Conservation (phyloP, 2,888 invertebrate genomes). For the Tipula lateralis region DNA sequence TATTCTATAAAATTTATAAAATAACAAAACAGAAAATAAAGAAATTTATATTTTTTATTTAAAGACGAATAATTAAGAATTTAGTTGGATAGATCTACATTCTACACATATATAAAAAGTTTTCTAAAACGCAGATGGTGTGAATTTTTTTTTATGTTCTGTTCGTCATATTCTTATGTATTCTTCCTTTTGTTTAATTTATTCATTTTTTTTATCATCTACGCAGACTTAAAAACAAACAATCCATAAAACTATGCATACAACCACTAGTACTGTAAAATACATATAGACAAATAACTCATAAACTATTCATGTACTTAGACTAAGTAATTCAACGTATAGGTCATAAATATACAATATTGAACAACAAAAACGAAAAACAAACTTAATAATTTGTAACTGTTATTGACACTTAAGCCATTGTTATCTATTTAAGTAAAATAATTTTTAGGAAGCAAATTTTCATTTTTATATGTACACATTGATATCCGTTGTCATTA, state of each 20-base stretch:
- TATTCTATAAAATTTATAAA: background rate
- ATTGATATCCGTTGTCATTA: background rate
- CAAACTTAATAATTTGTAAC: background rate
- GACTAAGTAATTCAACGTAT: background rate
- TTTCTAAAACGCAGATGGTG: background rate
- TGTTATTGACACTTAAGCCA: background rate
- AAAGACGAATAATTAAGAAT: background rate
- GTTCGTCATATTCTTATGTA: background rate
- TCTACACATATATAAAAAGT: background rate
- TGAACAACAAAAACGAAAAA: background rate
- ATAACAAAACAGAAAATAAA: background rate
- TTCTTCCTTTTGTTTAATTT: background rate
- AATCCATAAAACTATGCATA: background rate
- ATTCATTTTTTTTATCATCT: background rate
- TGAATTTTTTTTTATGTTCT: background rate
- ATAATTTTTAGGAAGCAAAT: background rate
- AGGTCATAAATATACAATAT: background rate
- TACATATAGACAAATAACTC: background rate
- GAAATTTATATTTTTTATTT: background rate
- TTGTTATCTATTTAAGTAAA: constrained; percentile 19
- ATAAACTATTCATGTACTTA: background rate
- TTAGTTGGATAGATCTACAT: background rate
- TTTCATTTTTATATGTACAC: background rate
- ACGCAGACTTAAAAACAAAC: background rate
- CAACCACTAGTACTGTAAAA: background rate